A percentile compares a stretch with the other conserved stretches of the same genome.
Conservation (phyloP, 2,113 vertebrate genomes). For the Enhydra lutris region DNA sequence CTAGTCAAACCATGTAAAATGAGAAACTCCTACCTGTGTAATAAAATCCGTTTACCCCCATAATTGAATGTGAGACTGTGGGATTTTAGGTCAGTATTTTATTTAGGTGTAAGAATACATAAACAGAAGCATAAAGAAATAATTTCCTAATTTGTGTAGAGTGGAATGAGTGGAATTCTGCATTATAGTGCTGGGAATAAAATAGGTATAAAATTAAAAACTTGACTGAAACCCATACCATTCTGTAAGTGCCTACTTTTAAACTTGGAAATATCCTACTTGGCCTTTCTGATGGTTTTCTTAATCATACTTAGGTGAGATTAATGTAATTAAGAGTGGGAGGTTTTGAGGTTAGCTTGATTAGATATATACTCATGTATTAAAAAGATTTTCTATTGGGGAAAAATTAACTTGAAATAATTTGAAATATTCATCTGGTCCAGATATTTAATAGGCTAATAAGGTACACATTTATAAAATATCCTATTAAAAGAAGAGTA, state of each 20-base stretch:
- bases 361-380: background rate
- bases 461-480: background rate
- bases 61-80: background rate
- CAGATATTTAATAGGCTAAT: constrained; percentile 9
- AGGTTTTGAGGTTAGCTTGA: constrained; percentile 2
- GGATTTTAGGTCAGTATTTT: background rate
- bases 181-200: background rate
- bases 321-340: background rate
- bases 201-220: background rate
- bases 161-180: background rate
- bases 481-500: background rate
- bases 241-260: background rate
- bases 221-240: background rate
- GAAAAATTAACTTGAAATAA: constrained; percentile 20
- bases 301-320: background rate
- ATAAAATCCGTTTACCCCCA: background rate
- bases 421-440: background rate
- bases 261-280: constrained; percentile 4
- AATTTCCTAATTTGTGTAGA: background rate
- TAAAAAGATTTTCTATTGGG: background rate
- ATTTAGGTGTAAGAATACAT: background rate
- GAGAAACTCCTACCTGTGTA: background rate
- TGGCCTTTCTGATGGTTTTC: background rate
- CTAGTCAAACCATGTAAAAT: background rate
- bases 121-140: background rate